A percentile compares a stretch with the other conserved stretches of the same genome.
Conservation (phyloP, 1,140 invertebrate genomes). For the Aphaenogaster floridana region DNA sequence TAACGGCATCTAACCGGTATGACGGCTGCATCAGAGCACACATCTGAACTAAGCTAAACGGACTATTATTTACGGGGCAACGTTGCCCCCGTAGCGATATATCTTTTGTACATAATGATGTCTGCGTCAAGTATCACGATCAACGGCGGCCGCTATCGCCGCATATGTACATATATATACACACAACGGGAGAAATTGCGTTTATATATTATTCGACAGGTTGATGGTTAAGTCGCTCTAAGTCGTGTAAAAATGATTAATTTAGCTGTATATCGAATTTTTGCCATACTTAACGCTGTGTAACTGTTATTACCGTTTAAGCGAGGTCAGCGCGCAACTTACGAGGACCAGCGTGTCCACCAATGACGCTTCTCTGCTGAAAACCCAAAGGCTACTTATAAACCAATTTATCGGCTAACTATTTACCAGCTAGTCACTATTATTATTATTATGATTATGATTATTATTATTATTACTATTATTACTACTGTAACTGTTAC, state of each 20-base stretch:
- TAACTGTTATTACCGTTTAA: conserved; percentile 76
- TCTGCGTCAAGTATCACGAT: conserved; percentile 61
- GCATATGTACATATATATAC: conserved; percentile 77
- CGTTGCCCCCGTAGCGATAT: conserved; percentile 66
- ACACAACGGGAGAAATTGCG: conserved; percentile 66
- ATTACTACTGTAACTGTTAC: conserved; percentile 63
- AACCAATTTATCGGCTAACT: conserved; percentile 71
- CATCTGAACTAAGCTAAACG: conserved; percentile 44
- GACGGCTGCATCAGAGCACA: conserved; percentile 9
- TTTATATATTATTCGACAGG: conserved; percentile 79
- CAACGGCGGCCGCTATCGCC: background rate
- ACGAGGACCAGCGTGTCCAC: conserved; percentile 14
- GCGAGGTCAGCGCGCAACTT: conserved; percentile 49
- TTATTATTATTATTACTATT: conserved; percentile 62
- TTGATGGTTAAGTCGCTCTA: conserved; percentile 77
- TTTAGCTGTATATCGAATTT: conserved; percentile 82
- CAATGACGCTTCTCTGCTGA: conserved; percentile 69
- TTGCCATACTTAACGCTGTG: conserved; percentile 65
- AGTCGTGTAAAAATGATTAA: conserved; percentile 79
- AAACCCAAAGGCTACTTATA: conserved; percentile 65
- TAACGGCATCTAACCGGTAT: conserved; percentile 68
- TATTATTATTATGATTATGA: conserved; percentile 68
- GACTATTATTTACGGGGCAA: conserved; percentile 53
- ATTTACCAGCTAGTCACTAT: conserved; percentile 72
- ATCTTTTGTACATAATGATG: conserved; percentile 76